Conservation (phyloP, 2,888 invertebrate species). For the Idaea dimidiata region DNA sequence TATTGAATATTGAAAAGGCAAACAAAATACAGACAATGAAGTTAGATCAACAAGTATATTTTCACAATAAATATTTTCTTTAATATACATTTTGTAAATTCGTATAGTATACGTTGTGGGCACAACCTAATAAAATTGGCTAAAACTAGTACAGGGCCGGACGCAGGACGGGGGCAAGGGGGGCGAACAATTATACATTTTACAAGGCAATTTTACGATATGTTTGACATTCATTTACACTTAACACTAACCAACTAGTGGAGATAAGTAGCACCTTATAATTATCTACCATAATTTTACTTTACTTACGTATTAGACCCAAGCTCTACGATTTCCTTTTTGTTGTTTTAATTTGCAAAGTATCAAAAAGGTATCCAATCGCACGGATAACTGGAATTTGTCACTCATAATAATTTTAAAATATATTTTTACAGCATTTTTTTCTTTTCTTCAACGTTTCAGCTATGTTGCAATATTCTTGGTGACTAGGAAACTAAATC, state of each 20-base stretch:
- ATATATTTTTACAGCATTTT: too few species aligned
- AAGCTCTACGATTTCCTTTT: neutral
- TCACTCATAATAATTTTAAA: too few species aligned
- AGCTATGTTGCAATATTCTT: too few species aligned
- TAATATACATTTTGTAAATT: constrained; percentile 54
- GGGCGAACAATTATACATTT: constrained; percentile 20
- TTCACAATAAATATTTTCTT: constrained; percentile 58
- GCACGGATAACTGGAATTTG: too few species aligned
- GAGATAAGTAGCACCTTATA: neutral
- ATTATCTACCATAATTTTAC: neutral
- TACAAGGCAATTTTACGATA: neutral
- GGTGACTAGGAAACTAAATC: too few species aligned
- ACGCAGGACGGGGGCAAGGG: constrained; percentile 11
- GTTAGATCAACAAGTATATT: constrained; percentile 70
- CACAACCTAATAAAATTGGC: constrained; percentile 13
- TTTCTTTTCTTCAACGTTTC: too few species aligned
- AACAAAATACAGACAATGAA: constrained; percentile 32
- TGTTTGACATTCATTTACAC: constrained; percentile 1
- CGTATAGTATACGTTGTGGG: constrained; percentile 21
- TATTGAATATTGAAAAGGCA: constrained; percentile 3
- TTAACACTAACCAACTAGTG: neutral
- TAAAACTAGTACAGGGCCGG: constrained; percentile 18
- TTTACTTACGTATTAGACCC: neutral
- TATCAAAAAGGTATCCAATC: too few species aligned
- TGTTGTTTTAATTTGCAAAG: too few species aligned